phyloP scores from a whole-genome alignment of 23 tunicate genomes.

The Styela plicata region DNA sequence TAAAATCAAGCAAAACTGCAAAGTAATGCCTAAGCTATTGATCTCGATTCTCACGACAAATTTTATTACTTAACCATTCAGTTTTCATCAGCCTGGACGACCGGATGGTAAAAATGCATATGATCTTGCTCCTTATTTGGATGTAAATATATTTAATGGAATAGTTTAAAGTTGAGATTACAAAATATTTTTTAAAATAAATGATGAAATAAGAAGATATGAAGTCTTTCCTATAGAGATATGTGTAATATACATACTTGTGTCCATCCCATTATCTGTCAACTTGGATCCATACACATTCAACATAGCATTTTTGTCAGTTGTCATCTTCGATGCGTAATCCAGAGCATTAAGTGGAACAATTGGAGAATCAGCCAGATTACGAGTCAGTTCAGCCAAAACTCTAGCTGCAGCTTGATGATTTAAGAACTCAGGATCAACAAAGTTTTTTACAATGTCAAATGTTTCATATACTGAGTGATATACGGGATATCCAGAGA shows the following conservation, averaged over 20 bases:
- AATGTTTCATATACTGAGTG: constrained; percentile 75
- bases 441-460: constrained; percentile 37
- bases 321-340: constrained; percentile 6
- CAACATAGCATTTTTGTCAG: constrained; percentile 17
- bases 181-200: too few species aligned
- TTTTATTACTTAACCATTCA: too few species aligned
- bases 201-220: too few species aligned
- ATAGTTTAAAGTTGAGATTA: too few species aligned
- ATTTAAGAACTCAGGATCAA: constrained; percentile 45
- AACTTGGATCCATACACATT: constrained; percentile 17
- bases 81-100: too few species aligned
- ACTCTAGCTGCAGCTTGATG: constrained; percentile 36
- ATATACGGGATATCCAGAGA: constrained; percentile 33
- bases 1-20: too few species aligned
- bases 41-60: too few species aligned
- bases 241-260: constrained; percentile 24
- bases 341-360: constrained; percentile 9
- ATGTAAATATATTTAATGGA: too few species aligned
- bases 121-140: too few species aligned
- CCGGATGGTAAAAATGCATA: too few species aligned
- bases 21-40: too few species aligned
- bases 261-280: constrained; percentile 39
- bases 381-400: constrained; percentile 27
- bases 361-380: constrained; percentile 33
- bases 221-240: too few species aligned